Evolutionary conservation across 2,888 invertebrate genomes (phyloP).

Genomic region (Pegoplata infirma): DNA sequence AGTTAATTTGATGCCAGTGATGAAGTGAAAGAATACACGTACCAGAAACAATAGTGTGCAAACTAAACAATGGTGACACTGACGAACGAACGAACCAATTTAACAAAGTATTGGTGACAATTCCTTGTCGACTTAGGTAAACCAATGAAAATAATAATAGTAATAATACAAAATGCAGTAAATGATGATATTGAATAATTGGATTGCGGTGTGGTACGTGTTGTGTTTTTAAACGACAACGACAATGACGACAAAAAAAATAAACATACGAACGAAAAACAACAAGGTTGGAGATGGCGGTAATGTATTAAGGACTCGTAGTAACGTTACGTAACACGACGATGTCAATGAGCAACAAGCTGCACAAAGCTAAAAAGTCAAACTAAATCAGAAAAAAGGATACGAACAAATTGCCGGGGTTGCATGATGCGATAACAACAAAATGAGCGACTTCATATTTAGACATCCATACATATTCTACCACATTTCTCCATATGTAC

Average conservation of each 20-base stretch:
- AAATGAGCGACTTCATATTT: constrained; percentile 40
- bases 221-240: constrained; percentile 4
- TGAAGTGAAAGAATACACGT: background rate
- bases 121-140: constrained; percentile 7
- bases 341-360: constrained; percentile 58
- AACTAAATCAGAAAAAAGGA: constrained; percentile 60
- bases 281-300: constrained; percentile 21
- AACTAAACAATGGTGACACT: constrained; percentile 9
- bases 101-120: constrained; percentile 37
- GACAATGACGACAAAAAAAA: constrained; percentile 17
- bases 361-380: constrained; percentile 62
- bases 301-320: constrained; percentile 29
- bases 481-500: background rate
- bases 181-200: constrained; percentile 24
- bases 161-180: constrained; percentile 60
- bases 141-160: constrained; percentile 15
- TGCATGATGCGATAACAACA: constrained; percentile 31
- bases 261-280: too few relatives aligned
- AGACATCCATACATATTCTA: constrained; percentile 16
- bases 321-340: constrained; percentile 36
- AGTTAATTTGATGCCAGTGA: constrained; percentile 19
- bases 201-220: constrained; percentile 42
- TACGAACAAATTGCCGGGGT: constrained; percentile 46
- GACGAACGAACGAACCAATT: constrained; percentile 64
- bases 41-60: constrained; percentile 10